These are phyloP conservation scores for Lamproptera curius DNA, from an alignment of 2,888 invertebrate genomes.

Conservation along the genomic window DNA sequence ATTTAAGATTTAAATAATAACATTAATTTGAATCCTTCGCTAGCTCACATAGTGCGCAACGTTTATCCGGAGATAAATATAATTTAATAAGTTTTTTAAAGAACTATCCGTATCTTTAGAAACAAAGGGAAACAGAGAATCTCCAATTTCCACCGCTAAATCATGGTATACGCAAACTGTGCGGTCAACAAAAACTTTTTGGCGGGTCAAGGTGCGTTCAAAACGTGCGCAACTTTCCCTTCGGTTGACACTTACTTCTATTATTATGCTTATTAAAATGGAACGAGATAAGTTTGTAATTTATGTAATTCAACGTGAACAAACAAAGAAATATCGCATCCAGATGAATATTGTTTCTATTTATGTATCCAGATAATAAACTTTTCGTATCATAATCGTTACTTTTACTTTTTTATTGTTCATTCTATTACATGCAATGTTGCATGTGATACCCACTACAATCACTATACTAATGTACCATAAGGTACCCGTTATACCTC, in stretches of 20 bases:
- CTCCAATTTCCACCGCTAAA: not conserved
- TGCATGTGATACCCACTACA: no score
- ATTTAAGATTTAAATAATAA: not conserved
- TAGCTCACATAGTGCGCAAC: not conserved
- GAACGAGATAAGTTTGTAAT: not conserved
- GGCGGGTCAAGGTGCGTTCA: constrained; percentile 17
- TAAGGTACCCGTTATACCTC: no score
- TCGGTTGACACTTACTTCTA: constrained; percentile 4
- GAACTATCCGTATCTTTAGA: not conserved
- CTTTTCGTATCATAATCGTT: no score
- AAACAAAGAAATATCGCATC: no score
- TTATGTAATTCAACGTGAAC: no score
- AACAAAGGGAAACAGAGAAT: not conserved
- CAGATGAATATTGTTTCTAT: no score
- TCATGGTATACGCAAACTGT: constrained; percentile 2
- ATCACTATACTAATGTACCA: no score
- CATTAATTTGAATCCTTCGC: not conserved
- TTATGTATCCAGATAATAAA: no score
- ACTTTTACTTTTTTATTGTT: no score
- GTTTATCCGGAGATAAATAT: no score
- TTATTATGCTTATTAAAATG: not conserved
- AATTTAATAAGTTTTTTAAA: not conserved
- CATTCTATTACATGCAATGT: no score
- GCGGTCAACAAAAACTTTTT: not conserved
- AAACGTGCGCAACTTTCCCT: constrained; percentile 21